Evolutionary conservation across 2,797 vertebrate genomes (phyloP).

Genomic region (Tauraco hartlaubi): DNA sequence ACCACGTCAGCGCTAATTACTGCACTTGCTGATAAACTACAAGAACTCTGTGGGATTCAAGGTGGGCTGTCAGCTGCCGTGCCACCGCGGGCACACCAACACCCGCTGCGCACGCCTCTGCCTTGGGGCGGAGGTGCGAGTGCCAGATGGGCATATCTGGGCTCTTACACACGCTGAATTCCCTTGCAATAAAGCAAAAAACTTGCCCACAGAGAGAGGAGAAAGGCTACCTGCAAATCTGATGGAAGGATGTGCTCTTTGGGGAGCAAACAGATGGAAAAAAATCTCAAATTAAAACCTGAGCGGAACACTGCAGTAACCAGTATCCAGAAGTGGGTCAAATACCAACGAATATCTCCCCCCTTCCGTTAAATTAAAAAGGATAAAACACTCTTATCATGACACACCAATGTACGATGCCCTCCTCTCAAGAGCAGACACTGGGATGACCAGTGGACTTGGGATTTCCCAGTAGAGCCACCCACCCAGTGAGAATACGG

Average conservation of each 20-base stretch:
- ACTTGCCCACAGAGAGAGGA: not conserved
- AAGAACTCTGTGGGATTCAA: not conserved
- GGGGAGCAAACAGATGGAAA: not conserved
- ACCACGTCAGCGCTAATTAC: not conserved
- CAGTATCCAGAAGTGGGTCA: not conserved
- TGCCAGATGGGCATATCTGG: fast-evolving
- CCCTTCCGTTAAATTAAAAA: not conserved
- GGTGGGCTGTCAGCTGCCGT: not conserved
- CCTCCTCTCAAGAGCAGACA: not conserved
- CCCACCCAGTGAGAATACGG: not conserved
- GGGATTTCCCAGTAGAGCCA: not conserved
- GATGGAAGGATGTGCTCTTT: not conserved
- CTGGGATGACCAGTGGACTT: not conserved
- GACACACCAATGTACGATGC: fast-evolving
- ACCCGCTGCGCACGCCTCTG: not conserved
- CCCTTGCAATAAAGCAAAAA: not conserved
- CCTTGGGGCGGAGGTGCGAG: not conserved
- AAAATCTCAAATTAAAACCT: not conserved
- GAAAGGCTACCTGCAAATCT: not conserved
- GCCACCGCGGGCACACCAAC: not conserved
- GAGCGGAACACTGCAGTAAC: not conserved
- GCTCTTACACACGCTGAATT: fast-evolving
- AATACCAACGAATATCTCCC: not conserved
- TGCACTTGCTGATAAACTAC: not conserved
- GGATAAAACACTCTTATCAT: not conserved